A percentile compares a stretch with the other conserved stretches of the same genome.
These are phyloP conservation scores for Thaumetopoea pityocampa DNA, from an alignment of 1,140 invertebrate species.

Conservation along the genomic window DNA sequence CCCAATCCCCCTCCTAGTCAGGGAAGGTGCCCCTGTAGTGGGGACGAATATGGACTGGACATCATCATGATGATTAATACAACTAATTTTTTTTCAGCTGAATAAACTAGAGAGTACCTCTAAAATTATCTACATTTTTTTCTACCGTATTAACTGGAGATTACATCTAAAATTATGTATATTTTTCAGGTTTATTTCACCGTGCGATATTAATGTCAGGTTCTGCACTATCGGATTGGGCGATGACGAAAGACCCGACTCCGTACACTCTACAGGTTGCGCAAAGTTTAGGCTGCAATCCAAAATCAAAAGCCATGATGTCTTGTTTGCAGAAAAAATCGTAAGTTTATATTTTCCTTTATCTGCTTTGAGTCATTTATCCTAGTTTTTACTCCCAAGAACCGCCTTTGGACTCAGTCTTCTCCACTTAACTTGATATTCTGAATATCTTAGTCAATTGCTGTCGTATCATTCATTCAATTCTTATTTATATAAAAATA, in stretches of 20 bases:
- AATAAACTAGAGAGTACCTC: too few species aligned
- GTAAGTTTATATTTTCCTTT: slow-evolving; percentile 49
- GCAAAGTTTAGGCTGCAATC: slow-evolving; percentile 84
- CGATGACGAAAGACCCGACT: slow-evolving; percentile 87
- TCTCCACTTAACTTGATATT: background rate
- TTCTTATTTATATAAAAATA: background rate
- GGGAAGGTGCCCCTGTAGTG: too few species aligned
- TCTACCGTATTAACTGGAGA: too few species aligned
- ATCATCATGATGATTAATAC: too few species aligned
- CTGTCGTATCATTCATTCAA: background rate
- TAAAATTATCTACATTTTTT: too few species aligned
- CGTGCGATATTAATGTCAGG: slow-evolving; percentile 96
- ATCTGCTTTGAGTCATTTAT: too few species aligned
- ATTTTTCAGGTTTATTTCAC: slow-evolving; percentile 88
- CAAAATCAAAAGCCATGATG: slow-evolving; percentile 54
- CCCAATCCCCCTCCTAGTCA: too few species aligned
- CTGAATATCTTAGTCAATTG: background rate
- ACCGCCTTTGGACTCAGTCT: too few species aligned
- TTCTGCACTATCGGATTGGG: slow-evolving; percentile 93
- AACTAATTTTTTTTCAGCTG: too few species aligned
- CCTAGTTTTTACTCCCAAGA: too few species aligned
- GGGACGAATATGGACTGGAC: too few species aligned
- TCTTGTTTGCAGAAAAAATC: slow-evolving; percentile 57
- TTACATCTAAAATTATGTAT: too few species aligned
- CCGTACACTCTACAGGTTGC: slow-evolving; percentile 89